Percentiles rank a stretch among this genome's conserved stretches.
Conservation (phyloP, 2,113 vertebrate genomes). For the Regulus satrapa region DNA sequence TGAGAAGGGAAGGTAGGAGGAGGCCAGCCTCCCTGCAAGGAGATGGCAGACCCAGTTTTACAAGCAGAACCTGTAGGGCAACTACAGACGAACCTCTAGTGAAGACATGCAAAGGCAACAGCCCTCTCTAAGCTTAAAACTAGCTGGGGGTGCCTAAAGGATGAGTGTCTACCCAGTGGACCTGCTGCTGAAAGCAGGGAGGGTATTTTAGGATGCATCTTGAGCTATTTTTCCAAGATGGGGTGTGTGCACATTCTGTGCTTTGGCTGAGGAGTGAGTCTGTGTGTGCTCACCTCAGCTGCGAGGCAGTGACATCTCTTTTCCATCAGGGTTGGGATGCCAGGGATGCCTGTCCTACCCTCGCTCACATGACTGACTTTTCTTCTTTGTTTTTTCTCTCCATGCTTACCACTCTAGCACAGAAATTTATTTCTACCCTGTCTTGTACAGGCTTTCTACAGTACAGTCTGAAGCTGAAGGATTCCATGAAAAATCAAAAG, state of each 20-base stretch:
- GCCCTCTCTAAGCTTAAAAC: background rate
- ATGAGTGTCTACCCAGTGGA: background rate
- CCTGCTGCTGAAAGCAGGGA: background rate
- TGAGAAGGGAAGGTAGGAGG: background rate
- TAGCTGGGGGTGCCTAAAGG: background rate
- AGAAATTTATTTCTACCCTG: background rate
- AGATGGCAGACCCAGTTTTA: background rate
- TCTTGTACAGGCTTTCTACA: background rate
- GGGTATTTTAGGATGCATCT: background rate
- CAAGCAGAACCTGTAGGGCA: conserved; percentile 48
- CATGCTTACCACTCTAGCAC: rapidly evolving
- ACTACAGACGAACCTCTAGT: background rate
- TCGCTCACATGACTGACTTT: background rate
- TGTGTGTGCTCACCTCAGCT: background rate
- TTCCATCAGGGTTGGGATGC: background rate
- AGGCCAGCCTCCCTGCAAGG: background rate
- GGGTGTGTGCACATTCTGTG: rapidly evolving
- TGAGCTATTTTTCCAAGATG: background rate
- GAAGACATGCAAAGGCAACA: conserved; percentile 20
- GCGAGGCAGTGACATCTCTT: background rate
- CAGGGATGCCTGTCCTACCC: background rate
- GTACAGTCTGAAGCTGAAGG: background rate
- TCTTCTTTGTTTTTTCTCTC: background rate
- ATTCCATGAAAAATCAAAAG: background rate
- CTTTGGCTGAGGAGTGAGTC: background rate